These are phyloP conservation scores for Limnephilus lunatus DNA, from an alignment of 2,888 invertebrate genomes.

Conservation along the genomic window DNA sequence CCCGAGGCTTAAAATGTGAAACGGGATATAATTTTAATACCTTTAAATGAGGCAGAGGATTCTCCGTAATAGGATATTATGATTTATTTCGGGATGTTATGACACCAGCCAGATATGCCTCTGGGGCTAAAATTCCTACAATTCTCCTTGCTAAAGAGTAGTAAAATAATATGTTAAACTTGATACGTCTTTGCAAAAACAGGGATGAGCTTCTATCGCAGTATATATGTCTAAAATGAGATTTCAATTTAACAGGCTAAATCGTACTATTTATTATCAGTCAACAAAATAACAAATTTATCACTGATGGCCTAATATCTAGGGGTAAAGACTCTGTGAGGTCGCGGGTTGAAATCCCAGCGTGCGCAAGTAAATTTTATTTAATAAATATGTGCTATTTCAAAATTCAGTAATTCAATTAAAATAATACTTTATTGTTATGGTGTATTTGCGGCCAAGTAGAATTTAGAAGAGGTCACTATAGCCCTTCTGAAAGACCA, in stretches of 20 bases:
- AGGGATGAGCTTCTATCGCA: not conserved
- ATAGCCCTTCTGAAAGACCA: too few relatives aligned
- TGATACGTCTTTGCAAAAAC: conserved; percentile 53
- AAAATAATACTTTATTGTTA: too few relatives aligned
- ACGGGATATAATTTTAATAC: conserved; percentile 35
- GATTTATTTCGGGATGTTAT: conserved; percentile 58
- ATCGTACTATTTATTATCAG: not conserved
- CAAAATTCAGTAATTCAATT: too few relatives aligned
- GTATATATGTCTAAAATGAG: not conserved
- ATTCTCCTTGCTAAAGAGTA: conserved; percentile 52
- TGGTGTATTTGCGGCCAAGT: too few relatives aligned
- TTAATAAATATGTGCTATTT: too few relatives aligned
- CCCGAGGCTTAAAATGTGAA: conserved; percentile 26
- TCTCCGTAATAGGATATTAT: conserved; percentile 53
- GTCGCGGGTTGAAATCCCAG: too few relatives aligned
- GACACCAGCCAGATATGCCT: conserved; percentile 54
- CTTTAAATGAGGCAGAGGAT: not conserved
- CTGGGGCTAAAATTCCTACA: conserved; percentile 53
- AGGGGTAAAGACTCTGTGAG: too few relatives aligned
- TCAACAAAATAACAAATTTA: too few relatives aligned
- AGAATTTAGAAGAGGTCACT: too few relatives aligned
- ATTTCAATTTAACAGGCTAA: not conserved
- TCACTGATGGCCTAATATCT: too few relatives aligned
- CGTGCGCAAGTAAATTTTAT: too few relatives aligned
- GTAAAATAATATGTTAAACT: conserved; percentile 62